These are phyloP conservation scores for Drosophila nigricruria DNA, from an alignment of 2,888 invertebrate genomes.

Conservation along the genomic window DNA sequence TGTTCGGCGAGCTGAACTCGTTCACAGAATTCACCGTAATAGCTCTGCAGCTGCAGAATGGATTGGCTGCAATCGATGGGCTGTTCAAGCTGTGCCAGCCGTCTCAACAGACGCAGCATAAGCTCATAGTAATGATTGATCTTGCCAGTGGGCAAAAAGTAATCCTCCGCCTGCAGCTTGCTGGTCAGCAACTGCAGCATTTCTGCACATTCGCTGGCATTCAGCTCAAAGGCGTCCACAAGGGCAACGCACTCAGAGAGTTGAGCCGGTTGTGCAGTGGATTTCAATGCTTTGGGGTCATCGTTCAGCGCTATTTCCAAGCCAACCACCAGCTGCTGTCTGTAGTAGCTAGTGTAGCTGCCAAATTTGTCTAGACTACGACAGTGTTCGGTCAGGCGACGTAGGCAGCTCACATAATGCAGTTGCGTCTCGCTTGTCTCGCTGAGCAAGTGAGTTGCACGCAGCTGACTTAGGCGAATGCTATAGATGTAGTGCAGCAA, in stretches of 20 bases:
- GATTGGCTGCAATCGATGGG: conserved; percentile 78
- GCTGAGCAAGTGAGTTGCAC: conserved; percentile 71
- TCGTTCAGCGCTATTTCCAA: conserved; percentile 66
- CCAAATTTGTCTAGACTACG: conserved; percentile 66
- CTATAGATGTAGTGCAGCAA: conserved; percentile 83
- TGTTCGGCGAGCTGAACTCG: conserved; percentile 81
- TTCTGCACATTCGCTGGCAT: conserved; percentile 73
- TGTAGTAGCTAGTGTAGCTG: conserved; percentile 73
- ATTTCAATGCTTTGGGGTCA: neutral
- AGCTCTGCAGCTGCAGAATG: conserved; percentile 84
- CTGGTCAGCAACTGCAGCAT: conserved; percentile 82
- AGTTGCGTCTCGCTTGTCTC: conserved; percentile 59
- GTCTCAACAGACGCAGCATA: conserved; percentile 85
- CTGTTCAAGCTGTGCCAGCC: conserved; percentile 84
- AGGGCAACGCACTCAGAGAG: conserved; percentile 73
- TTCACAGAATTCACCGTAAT: conserved; percentile 86
- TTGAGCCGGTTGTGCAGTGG: conserved; percentile 34
- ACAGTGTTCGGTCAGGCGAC: conserved; percentile 72
- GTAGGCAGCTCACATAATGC: conserved; percentile 77
- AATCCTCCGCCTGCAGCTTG: conserved; percentile 81
- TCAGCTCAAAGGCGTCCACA: conserved; percentile 77
- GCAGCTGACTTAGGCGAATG: conserved; percentile 74
- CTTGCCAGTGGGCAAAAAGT: conserved; percentile 62
- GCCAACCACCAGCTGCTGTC: conserved; percentile 81
- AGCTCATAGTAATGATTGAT: conserved; percentile 86